A percentile compares a stretch with the other conserved stretches of the same genome.
These are phyloP conservation scores for Phenganax stokvisi DNA, from an alignment of 92 coral and sea anemone genomes.

Conservation along the genomic window DNA sequence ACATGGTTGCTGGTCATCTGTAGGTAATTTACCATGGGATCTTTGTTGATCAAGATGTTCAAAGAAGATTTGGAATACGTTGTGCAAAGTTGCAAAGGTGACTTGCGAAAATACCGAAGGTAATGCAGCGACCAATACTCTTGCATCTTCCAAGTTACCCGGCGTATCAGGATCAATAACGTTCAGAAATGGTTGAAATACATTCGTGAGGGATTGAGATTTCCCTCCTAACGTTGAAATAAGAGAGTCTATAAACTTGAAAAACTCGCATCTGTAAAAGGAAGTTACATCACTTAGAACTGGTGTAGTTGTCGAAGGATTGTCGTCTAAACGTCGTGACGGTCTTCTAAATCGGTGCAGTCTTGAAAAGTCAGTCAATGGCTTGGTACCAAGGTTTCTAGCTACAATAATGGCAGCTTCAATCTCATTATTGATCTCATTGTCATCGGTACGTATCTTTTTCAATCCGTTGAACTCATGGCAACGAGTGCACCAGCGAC, in stretches of 20 bases:
- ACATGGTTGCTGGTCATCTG: constrained; percentile 18
- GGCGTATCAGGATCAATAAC: constrained; percentile 26
- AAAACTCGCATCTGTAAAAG: constrained; percentile 24
- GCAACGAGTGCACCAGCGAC: not conserved
- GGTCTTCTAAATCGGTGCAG: constrained; percentile 16
- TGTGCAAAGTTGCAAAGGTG: constrained; percentile 33
- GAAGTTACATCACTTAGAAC: constrained; percentile 14
- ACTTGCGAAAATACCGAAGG: constrained; percentile 24
- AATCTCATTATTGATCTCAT: constrained; percentile 29
- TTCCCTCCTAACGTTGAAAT: constrained; percentile 20
- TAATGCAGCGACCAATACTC: constrained; percentile 19
- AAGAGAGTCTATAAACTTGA: constrained; percentile 26
- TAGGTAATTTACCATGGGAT: not conserved
- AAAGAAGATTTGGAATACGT: constrained; percentile 21
- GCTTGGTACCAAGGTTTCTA: constrained; percentile 25
- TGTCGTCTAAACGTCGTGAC: constrained; percentile 31
- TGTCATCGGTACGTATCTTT: constrained; percentile 20
- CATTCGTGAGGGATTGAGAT: constrained; percentile 24
- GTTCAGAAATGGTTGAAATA: constrained; percentile 25
- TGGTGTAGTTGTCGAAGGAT: constrained; percentile 32
- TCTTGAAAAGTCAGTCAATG: constrained; percentile 11
- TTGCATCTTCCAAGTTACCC: constrained; percentile 25
- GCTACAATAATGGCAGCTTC: constrained; percentile 31
- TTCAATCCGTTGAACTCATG: constrained; percentile 5
- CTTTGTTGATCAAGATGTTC: constrained; percentile 4